These are phyloP conservation scores for Himantopus leucocephalus DNA, from an alignment of 2,113 vertebrate species.

Conservation along the genomic window DNA sequence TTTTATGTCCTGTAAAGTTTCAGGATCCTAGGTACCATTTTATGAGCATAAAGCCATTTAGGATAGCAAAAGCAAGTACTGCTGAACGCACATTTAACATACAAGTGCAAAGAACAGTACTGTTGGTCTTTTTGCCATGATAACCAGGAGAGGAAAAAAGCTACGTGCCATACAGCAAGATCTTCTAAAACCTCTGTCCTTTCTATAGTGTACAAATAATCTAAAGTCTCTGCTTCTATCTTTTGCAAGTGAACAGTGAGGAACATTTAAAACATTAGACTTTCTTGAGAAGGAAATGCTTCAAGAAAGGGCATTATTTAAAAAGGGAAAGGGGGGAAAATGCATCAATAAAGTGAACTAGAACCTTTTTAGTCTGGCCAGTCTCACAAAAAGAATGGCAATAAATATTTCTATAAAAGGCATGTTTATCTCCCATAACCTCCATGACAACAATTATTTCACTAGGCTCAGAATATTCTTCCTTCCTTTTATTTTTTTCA, in stretches of 20 bases:
- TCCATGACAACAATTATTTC: slow-evolving; percentile 42
- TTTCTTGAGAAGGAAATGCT: slow-evolving; percentile 2
- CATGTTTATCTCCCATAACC: neutral
- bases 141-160: neutral
- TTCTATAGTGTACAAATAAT: neutral
- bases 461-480: slow-evolving; percentile 33
- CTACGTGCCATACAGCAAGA: neutral
- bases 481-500: slow-evolving; percentile 43
- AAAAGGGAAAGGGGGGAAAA: neutral
- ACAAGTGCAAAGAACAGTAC: neutral
- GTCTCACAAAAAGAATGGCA: neutral
- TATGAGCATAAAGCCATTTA: neutral
- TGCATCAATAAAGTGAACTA: neutral
- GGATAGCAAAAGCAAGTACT: neutral
- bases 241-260: neutral
- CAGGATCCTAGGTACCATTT: neutral
- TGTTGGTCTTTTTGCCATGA: neutral
- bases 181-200: neutral
- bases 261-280: neutral
- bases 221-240: neutral
- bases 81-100: neutral
- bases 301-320: neutral
- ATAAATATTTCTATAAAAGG: slow-evolving; percentile 21
- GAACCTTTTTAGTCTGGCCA: neutral
- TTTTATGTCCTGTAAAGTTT: neutral